Base-by-base conservation (phyloP, 2,113 vertebrate species). In the Elephantulus edwardii region DNA sequence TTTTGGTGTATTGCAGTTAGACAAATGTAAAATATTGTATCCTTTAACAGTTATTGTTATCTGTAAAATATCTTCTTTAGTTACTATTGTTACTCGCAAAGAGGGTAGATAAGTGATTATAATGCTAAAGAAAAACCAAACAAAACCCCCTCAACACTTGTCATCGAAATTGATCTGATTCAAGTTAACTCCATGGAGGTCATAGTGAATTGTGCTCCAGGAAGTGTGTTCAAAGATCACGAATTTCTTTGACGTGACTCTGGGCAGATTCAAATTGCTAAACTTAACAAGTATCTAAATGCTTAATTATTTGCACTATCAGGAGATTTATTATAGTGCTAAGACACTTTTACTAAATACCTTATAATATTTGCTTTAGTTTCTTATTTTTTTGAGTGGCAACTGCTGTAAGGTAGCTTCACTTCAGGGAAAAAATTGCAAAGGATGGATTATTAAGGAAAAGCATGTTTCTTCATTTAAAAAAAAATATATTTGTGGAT, bases 1-100 rank as follows among this genome's bases (percentile, higher is more conserved):
- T 4, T 48, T 8, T 50, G 48, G 8, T 50, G 5, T 3, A 3
- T 0, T 8, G 6, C 1, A 50, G 14, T 50, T 50, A 50, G 14
- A 35, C 8, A 28, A 33, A 9, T 79, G 50, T 10, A 19, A 82
- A 52, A 78, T 42, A 14, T 2, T 62, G 3, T 30, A 33, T 24
- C 13, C 26, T 68, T 20, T 12, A 48, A 42, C 33, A 66, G 48
- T 16, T 38, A 3, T 33, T 0, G 8, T 12, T 66, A 19, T 38
- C 71, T 3, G 10, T 54, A 14, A 46, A 26, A 35, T 19, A 38
- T 20, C 68, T 74, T 42, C 8, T 80, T 33, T 44, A 10, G 52
- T 35, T 24, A 38, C 11, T 58, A 22, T 42, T 9, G 42, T 19
- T 17, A 48, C 30, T 84, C 10, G 22, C 56, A 58, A 20, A 4